phyloP scores from a whole-genome alignment of 2,797 vertebrate genomes.

The Diplodus puntazzo region DNA sequence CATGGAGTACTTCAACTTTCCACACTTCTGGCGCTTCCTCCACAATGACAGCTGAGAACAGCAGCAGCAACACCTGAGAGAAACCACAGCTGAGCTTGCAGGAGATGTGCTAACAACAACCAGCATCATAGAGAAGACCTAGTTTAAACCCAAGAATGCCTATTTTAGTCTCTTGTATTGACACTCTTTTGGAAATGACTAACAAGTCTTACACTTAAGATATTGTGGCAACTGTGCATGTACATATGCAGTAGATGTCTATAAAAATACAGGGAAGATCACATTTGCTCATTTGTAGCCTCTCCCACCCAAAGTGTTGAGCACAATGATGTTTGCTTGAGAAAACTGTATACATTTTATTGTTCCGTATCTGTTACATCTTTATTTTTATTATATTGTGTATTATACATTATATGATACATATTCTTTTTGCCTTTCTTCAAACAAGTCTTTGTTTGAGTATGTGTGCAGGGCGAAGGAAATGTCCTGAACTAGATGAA shows the following conservation, averaged over 20 bases:
- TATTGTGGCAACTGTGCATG: background rate
- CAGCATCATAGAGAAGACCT: slow-evolving; percentile 14
- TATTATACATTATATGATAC: background rate
- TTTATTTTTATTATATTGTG: background rate
- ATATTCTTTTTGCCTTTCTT: background rate
- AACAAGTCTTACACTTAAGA: background rate
- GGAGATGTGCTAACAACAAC: background rate
- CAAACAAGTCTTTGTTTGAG: background rate
- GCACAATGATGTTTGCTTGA: background rate
- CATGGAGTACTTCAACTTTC: slow-evolving; percentile 88
- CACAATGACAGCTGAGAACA: slow-evolving; percentile 84
- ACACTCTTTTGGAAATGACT: slow-evolving; percentile 2
- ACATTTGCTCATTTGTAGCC: background rate
- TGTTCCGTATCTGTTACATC: background rate
- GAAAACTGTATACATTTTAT: background rate
- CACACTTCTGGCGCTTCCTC: slow-evolving; percentile 76
- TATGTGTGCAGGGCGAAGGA: background rate
- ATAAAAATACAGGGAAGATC: background rate
- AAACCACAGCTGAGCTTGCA: slow-evolving; percentile 48
- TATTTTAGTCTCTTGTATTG: slow-evolving; percentile 4
- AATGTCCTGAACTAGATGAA: background rate
- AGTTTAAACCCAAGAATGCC: slow-evolving; percentile 4
- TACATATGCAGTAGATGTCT: background rate
- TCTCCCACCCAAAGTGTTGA: background rate
- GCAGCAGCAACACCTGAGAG: slow-evolving; percentile 86